These are phyloP conservation scores for Eupithecia subumbrata DNA, from an alignment of 2,888 invertebrate genomes.

Conservation along the genomic window DNA sequence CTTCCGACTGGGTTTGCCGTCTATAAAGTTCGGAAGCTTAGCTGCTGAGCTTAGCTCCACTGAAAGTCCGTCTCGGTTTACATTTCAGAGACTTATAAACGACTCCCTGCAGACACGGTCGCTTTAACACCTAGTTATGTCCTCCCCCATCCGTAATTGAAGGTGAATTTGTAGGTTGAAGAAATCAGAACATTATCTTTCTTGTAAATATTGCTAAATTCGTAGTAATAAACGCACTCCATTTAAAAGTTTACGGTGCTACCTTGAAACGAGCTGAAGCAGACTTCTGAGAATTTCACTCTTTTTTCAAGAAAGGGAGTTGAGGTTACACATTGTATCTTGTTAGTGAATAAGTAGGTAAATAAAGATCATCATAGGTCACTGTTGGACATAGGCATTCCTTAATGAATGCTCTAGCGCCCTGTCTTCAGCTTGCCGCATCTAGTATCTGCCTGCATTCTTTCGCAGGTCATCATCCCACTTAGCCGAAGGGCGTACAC, in stretches of 20 bases:
- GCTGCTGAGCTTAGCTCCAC: conserved; percentile 6
- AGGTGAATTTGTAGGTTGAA: neutral
- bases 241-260: neutral
- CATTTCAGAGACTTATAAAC: conserved; percentile 1
- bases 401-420: too few relatives aligned
- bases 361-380: too few relatives aligned
- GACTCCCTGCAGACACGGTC: neutral
- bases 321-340: neutral
- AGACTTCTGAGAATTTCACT: too few relatives aligned
- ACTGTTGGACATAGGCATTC: too few relatives aligned
- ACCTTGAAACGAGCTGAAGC: neutral
- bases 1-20: neutral
- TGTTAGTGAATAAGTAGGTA: neutral
- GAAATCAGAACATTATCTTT: too few relatives aligned
- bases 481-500: too few relatives aligned
- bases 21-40: conserved; percentile 7
- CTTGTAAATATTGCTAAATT: too few relatives aligned
- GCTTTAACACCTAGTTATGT: neutral
- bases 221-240: neutral
- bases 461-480: too few relatives aligned
- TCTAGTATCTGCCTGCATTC: too few relatives aligned
- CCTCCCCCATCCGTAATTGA: neutral
- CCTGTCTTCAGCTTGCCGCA: too few relatives aligned
- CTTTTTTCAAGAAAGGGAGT: too few relatives aligned
- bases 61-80: neutral